phyloP scores from a whole-genome alignment of 2,797 vertebrate genomes.

The Crypturellus tataupa region DNA sequence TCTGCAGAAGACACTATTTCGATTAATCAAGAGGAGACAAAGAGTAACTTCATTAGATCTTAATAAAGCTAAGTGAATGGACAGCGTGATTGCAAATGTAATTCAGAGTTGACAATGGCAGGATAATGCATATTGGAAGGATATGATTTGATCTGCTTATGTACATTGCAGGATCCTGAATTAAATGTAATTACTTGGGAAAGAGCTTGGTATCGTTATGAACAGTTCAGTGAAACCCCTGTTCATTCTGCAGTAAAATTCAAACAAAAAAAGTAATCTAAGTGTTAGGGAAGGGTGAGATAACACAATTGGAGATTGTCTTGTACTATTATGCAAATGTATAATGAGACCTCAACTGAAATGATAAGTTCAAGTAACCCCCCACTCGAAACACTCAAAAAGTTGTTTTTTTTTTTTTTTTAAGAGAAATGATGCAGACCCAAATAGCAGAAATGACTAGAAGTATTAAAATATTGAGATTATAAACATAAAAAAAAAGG shows the following conservation, averaged over 20 bases:
- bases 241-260: background rate
- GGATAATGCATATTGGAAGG: slow-evolving; percentile 19
- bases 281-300: background rate
- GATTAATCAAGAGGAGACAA: slow-evolving; percentile 18
- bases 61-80: slow-evolving; percentile 54
- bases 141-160: background rate
- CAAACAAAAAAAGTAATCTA: background rate
- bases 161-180: slow-evolving; percentile 34
- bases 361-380: background rate
- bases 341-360: background rate
- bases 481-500: background rate
- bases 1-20: slow-evolving; percentile 10
- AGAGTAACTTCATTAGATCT: slow-evolving; percentile 38
- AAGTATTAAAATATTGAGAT: background rate
- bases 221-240: slow-evolving; percentile 9
- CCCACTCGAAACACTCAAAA: background rate
- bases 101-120: slow-evolving; percentile 47
- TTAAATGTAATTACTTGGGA: slow-evolving; percentile 19
- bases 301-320: background rate
- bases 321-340: background rate
- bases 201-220: background rate
- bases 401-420: background rate
- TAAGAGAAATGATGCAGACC: background rate
- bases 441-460: background rate
- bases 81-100: slow-evolving; percentile 52